A percentile compares a stretch with the other conserved stretches of the same genome.
Evolutionary conservation across 2,797 vertebrate species (phyloP).

Genomic region (Falco naumanni): DNA sequence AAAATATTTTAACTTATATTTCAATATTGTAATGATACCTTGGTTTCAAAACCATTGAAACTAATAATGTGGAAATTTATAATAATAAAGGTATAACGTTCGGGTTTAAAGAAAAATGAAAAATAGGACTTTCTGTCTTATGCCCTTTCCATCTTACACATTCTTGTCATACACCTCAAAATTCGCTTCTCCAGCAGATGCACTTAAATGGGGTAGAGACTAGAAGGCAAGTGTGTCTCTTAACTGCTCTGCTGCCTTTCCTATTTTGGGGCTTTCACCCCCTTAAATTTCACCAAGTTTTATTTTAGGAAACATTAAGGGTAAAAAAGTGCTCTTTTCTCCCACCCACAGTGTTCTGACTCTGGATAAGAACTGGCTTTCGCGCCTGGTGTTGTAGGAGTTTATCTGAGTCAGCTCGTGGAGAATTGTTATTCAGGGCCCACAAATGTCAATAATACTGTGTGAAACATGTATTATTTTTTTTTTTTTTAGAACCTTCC

Average conservation of each 20-base stretch:
- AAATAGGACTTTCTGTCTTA: background rate
- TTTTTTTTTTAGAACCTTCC: background rate
- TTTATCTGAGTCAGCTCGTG: constrained; percentile 60
- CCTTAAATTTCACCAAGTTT: constrained; percentile 29
- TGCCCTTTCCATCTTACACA: background rate
- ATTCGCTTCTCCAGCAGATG: background rate
- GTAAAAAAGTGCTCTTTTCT: constrained; percentile 51
- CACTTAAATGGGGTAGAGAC: background rate
- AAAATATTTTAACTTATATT: background rate
- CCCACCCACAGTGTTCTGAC: constrained; percentile 54
- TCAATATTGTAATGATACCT: background rate
- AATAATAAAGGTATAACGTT: background rate
- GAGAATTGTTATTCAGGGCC: constrained; percentile 27
- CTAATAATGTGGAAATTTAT: background rate
- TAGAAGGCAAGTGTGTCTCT: background rate
- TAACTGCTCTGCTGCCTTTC: constrained; percentile 3
- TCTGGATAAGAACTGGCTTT: constrained; percentile 38
- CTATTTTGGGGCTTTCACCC: constrained; percentile 23
- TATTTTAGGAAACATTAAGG: constrained; percentile 55
- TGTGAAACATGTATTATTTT: background rate
- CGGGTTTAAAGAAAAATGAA: background rate
- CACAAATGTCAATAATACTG: constrained; percentile 21
- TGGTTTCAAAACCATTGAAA: background rate
- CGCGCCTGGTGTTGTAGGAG: constrained; percentile 35
- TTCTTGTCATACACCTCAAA: background rate